Percentiles rank a stretch among this genome's conserved stretches.
Conservation (phyloP, 1,140 invertebrate species). For the Lamellibrachia luymesi region DNA sequence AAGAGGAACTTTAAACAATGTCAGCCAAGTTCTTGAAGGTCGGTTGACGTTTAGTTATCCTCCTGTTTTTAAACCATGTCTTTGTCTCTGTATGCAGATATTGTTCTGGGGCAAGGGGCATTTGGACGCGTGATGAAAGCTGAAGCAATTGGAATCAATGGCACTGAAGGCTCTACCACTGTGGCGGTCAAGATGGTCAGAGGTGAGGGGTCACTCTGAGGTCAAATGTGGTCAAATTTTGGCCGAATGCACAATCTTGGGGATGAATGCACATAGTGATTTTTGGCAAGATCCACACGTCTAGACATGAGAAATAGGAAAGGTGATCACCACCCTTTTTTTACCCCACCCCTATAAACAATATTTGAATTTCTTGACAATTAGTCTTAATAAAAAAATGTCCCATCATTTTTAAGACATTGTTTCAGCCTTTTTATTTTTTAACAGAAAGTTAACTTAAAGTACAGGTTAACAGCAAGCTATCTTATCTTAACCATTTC, state of each 20-base stretch:
- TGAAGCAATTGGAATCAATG: constrained; percentile 67
- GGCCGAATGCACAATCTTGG: too few species aligned
- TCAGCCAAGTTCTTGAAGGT: background rate
- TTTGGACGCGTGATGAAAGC: constrained; percentile 92
- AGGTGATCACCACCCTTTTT: too few species aligned
- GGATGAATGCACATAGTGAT: too few species aligned
- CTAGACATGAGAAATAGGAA: background rate
- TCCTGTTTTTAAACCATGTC: constrained; percentile 13
- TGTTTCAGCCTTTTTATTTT: too few species aligned
- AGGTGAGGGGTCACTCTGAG: background rate
- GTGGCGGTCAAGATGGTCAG: constrained; percentile 99
- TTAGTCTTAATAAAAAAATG: too few species aligned
- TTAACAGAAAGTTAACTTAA: too few species aligned
- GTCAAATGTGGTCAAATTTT: background rate
- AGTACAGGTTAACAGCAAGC: too few species aligned
- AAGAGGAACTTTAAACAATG: constrained; percentile 10
- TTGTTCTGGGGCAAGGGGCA: constrained; percentile 78
- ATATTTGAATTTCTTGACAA: background rate
- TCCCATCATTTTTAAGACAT: too few species aligned
- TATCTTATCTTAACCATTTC: too few species aligned
- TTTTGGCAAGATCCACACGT: too few species aligned
- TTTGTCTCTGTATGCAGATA: constrained; percentile 37
- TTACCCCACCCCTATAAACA: background rate
- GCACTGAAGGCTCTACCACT: constrained; percentile 62
- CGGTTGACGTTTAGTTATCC: background rate